Conservation (phyloP, 2,797 vertebrate genomes). For the Acipenser ruthenus region DNA sequence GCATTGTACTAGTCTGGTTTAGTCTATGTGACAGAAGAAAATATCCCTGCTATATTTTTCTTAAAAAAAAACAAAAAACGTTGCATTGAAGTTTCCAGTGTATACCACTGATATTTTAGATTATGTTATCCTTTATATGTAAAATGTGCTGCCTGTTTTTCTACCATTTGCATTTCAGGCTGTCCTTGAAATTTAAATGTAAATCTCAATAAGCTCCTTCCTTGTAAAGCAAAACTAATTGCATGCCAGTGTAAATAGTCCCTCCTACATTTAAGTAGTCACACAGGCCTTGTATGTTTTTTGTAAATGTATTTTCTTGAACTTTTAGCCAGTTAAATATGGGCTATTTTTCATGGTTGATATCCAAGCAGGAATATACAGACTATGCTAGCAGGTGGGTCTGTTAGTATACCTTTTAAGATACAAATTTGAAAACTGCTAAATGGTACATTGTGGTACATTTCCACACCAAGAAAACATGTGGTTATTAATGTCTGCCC, state of each 20-base stretch:
- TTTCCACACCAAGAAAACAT: no score
- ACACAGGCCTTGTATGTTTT: slow-evolving; percentile 21
- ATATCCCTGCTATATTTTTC: no score
- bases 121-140: no score
- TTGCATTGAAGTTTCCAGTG: no score
- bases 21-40: no score
- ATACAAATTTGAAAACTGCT: no score
- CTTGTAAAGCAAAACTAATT: slow-evolving; percentile 14
- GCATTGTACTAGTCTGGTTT: not conserved
- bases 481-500: no score
- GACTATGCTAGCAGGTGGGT: not conserved
- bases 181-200: slow-evolving; percentile 26
- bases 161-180: not conserved
- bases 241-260: slow-evolving; percentile 17
- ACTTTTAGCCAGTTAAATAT: slow-evolving; percentile 18
- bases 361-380: slow-evolving; percentile 9
- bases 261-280: slow-evolving; percentile 15
- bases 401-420: no score
- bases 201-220: slow-evolving; percentile 27
- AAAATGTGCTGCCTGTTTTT: no score
- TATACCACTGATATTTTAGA: no score
- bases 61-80: no score
- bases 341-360: slow-evolving; percentile 20
- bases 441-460: no score
- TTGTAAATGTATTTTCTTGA: slow-evolving; percentile 23